Base-by-base conservation (phyloP, 2,797 vertebrate genomes). In the Zalophus californianus region DNA sequence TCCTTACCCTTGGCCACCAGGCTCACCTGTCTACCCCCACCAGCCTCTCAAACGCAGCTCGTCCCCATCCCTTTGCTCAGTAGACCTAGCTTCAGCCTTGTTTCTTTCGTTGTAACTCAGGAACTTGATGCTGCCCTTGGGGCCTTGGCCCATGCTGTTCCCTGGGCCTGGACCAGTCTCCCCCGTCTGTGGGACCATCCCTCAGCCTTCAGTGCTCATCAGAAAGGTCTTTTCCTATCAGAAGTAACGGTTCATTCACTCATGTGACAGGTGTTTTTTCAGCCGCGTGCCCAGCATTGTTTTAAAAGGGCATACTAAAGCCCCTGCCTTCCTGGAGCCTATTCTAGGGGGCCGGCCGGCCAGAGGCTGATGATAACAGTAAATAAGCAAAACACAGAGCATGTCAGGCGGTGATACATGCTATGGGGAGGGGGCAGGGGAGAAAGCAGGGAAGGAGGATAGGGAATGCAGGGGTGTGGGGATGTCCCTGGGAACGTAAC, bases 361-460 rank as follows among this genome's bases (percentile, higher is more conserved):
- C 20, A 23, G 82, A 73, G 62, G 56, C 79, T 48, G 86, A 52
- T 29, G 21, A 27, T 13, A 38, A 58, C 29, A 25, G 8, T 56
- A 58, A 75, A 27, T 10, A 20, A 32, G 52, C 50, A 86, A 68
- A 62, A 41, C 41, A 20, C 6, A 21, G 2, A 52, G 41, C 38
- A 1, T 3, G 14, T 11, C 6, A 7, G 7, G 23, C 54, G 5
- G 11, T 38, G 54, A 9, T 41, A 1, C 2, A 3, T 1, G 3
- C 72, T 32, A 0, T 20, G 41, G 5, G 52, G 41, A 1, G 5
- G 11, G 35, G 0, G 11, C 21, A 23, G 20, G 68, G 35, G 18
- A n/a, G 25, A 16, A 13, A 13, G 52, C 41, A 14, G 18, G 50
- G n/a, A 41, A 82, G 32, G 32, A 54, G 44, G 16, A 1, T 20